These are phyloP conservation scores for Drosophila neocordata DNA, from an alignment of 1,140 invertebrate species.

Conservation along the genomic window DNA sequence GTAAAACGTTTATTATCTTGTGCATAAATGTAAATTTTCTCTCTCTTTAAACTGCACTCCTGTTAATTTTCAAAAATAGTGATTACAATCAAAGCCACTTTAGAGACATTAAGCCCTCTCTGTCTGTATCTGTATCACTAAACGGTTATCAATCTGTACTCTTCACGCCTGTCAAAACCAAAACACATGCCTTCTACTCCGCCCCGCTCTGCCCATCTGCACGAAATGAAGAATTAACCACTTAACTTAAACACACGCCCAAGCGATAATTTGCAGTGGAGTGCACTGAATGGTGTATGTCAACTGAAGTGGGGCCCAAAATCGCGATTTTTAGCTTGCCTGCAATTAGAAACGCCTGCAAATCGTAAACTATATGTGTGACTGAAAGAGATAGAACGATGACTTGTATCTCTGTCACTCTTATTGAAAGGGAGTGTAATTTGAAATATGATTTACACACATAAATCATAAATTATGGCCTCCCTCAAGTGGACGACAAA, in stretches of 20 bases:
- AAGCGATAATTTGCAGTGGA: slow-evolving; percentile 65
- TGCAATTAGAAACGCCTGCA: slow-evolving; percentile 72
- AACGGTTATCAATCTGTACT: slow-evolving; percentile 23
- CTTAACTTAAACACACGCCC: slow-evolving; percentile 50
- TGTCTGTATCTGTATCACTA: slow-evolving; percentile 22
- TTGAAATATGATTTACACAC: slow-evolving; percentile 75
- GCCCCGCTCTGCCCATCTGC: not conserved
- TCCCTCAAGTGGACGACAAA: slow-evolving; percentile 55
- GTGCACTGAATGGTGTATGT: slow-evolving; percentile 25
- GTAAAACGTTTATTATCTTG: not conserved
- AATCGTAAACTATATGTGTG: slow-evolving; percentile 52
- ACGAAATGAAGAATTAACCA: slow-evolving; percentile 23
- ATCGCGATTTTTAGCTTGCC: slow-evolving; percentile 53
- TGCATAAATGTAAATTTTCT: not conserved
- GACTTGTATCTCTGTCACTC: slow-evolving; percentile 44
- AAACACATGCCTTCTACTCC: slow-evolving; percentile 13
- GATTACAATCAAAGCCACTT: slow-evolving; percentile 3
- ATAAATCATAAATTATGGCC: slow-evolving; percentile 75
- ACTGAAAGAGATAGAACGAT: not conserved
- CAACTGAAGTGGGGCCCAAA: slow-evolving; percentile 34
- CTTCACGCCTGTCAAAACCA: slow-evolving; percentile 51
- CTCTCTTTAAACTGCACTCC: not conserved
- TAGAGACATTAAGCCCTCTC: slow-evolving; percentile 6
- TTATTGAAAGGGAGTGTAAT: slow-evolving; percentile 29
- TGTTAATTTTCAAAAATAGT: not conserved